These are phyloP conservation scores for Diadophis punctatus DNA, from an alignment of 2,113 vertebrate species.

Conservation along the genomic window DNA sequence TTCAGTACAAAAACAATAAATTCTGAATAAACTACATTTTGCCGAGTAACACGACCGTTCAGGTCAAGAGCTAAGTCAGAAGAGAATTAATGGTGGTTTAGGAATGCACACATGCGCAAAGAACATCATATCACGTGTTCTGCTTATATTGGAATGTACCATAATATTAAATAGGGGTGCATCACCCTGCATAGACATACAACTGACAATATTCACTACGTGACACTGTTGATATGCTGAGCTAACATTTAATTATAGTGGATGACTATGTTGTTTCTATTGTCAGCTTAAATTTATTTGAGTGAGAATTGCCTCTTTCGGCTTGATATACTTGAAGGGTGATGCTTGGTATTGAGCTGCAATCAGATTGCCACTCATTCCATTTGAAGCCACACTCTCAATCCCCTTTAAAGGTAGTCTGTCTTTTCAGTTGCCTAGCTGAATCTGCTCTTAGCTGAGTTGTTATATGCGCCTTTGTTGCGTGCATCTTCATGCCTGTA, in stretches of 20 bases:
- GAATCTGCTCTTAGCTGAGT: neutral
- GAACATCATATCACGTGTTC: no score
- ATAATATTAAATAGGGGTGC: no score
- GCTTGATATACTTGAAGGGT: neutral
- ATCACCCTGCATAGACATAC: no score
- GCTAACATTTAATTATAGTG: neutral
- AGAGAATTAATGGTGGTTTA: no score
- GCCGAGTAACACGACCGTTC: no score
- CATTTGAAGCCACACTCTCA: neutral
- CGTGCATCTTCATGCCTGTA: neutral
- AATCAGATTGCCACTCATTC: neutral
- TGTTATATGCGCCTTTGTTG: neutral
- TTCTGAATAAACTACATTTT: no score
- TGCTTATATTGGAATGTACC: no score
- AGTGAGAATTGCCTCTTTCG: neutral
- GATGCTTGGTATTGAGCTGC: neutral
- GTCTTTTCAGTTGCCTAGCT: neutral
- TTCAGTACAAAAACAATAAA: no score
- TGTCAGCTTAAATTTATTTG: neutral
- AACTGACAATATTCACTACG: no score
- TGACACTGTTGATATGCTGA: neutral
- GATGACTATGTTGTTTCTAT: neutral
- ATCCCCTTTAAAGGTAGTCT: neutral
- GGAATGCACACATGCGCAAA: no score
- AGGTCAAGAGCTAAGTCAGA: no score